A percentile compares a stretch with the other conserved stretches of the same genome.
Conservation (phyloP, 1,140 invertebrate genomes). For the Magallana ariakensis region DNA sequence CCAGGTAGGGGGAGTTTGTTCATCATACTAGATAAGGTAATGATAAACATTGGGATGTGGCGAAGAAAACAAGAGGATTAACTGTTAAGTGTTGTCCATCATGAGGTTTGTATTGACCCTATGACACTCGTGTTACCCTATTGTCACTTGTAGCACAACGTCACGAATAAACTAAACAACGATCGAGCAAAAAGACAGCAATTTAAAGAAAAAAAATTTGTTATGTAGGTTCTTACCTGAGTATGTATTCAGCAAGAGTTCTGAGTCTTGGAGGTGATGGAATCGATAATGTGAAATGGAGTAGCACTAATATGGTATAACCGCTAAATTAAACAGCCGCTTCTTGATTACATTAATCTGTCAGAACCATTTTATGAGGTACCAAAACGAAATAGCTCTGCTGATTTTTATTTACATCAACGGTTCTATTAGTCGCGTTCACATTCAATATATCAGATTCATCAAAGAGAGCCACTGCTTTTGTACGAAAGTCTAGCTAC, state of each 20-base stretch:
- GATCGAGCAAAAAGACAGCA: neutral
- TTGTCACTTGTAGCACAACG: no score
- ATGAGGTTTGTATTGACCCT: neutral
- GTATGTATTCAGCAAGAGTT: conserved; percentile 11
- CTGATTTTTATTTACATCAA: conserved; percentile 10
- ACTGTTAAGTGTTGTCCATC: neutral
- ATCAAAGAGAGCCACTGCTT: neutral
- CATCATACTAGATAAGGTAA: no score
- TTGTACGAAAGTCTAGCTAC: neutral
- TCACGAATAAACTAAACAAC: neutral
- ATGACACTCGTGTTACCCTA: no score
- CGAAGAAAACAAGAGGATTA: conserved; percentile 2
- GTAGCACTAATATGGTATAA: conserved; percentile 9
- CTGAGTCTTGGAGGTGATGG: neutral
- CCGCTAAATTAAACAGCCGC: conserved; percentile 3
- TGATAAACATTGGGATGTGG: conserved; percentile 13
- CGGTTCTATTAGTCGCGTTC: neutral
- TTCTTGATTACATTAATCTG: conserved; percentile 15
- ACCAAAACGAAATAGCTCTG: neutral
- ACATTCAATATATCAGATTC: neutral
- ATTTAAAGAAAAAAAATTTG: neutral
- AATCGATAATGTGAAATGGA: conserved; percentile 17
- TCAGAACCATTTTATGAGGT: conserved; percentile 4
- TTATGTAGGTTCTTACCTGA: neutral
- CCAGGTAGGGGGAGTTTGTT: no score